Evolutionary conservation across 2,113 vertebrate genomes (phyloP).

Genomic region (Rhadina sibilatrix): DNA sequence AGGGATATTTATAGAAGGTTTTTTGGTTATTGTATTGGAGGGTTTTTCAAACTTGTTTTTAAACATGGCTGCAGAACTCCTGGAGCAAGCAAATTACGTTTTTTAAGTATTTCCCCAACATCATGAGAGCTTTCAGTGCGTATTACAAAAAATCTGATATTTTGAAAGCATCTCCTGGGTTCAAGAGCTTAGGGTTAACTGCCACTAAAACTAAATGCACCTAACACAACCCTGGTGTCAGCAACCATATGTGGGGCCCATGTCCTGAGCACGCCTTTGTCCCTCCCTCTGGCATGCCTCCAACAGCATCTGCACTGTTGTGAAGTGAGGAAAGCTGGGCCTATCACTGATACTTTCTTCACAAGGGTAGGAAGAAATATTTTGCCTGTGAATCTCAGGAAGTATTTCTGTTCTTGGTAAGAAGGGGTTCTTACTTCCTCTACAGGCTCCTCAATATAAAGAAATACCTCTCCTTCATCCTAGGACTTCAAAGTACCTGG

Average conservation of each 20-base stretch:
- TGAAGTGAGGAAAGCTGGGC: neutral
- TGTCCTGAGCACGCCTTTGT: neutral
- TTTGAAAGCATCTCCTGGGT: neutral
- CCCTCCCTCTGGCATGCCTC: neutral
- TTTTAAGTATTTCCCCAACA: neutral
- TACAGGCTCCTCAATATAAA: neutral
- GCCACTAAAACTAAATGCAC: neutral
- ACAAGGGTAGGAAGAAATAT: neutral
- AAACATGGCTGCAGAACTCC: neutral
- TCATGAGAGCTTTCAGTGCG: rapidly evolving
- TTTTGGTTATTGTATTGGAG: rapidly evolving
- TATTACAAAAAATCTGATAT: neutral
- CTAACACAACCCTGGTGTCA: neutral
- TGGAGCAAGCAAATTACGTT: rapidly evolving
- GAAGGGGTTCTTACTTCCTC: neutral
- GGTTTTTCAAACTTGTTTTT: neutral
- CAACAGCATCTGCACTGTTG: neutral
- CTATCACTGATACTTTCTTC: neutral
- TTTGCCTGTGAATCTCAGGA: neutral
- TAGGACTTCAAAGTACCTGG: neutral
- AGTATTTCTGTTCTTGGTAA: neutral
- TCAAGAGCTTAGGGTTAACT: neutral
- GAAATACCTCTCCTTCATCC: neutral
- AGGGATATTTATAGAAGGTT: neutral
- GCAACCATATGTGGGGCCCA: neutral